Percentiles rank a stretch among this genome's conserved stretches.
Conservation (phyloP, 2,113 vertebrate species). For the Apodemus sylvaticus region DNA sequence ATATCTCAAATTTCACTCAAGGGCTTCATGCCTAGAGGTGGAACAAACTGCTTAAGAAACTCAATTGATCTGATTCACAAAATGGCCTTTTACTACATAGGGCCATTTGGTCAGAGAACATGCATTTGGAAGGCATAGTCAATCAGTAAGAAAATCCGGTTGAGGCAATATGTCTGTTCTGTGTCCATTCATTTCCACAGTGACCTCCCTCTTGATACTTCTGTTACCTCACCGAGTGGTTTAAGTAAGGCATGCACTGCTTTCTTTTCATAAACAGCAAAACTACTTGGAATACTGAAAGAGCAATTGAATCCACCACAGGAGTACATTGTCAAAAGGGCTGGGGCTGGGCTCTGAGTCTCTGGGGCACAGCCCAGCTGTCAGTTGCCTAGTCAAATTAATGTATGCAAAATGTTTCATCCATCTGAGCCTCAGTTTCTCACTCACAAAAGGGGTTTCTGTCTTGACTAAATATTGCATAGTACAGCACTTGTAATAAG, state of each 20-base stretch:
- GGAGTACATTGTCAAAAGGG: not conserved
- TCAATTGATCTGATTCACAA: not conserved
- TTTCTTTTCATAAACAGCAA: slow-evolving; percentile 29
- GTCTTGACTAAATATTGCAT: not conserved
- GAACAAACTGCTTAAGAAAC: slow-evolving; percentile 35
- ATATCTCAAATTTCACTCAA: not conserved
- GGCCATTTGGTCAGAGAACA: slow-evolving; percentile 16
- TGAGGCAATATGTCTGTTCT: not conserved
- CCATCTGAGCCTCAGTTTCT: slow-evolving; percentile 32
- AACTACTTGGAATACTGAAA: not conserved
- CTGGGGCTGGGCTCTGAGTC: not conserved
- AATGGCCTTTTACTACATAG: slow-evolving; percentile 41
- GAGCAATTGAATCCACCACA: not conserved
- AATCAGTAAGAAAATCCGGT: slow-evolving; percentile 14
- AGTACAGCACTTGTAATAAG: not conserved
- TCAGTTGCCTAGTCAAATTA: slow-evolving; percentile 8
- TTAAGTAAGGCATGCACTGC: not conserved
- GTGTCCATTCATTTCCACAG: slow-evolving; percentile 10
- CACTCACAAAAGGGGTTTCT: slow-evolving; percentile 23
- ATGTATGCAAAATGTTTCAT: slow-evolving; percentile 16
- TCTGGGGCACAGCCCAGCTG: not conserved
- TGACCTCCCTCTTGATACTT: slow-evolving; percentile 26
- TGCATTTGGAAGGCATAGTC: not conserved
- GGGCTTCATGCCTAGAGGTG: not conserved
- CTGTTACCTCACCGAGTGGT: not conserved